Base-by-base conservation (phyloP, 1,140 invertebrate genomes). In the Himalopsyche phryganea region DNA sequence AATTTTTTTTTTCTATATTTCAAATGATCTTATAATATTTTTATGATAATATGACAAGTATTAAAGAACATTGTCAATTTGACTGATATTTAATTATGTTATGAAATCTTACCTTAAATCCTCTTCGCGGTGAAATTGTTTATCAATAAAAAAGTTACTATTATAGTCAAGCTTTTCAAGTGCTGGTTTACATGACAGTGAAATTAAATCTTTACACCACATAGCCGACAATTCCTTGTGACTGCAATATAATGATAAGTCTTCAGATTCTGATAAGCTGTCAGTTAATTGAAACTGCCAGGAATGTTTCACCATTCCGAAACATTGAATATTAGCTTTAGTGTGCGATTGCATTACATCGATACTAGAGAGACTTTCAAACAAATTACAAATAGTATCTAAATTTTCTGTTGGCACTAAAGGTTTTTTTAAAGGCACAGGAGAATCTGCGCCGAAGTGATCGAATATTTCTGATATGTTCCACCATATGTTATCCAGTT, bases 241-340 rank as follows among this genome's bases (percentile, higher is more conserved):
- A 51, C 58, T 68, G 38, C 65, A 61, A 60, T 69, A 75, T 53
- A 55, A 61, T 9, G 67, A 63, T 13, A 68, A 62, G 60, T 68
- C 68, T 53, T 75, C 72, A 45, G 50, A 63, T 58, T 75, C 73
- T 48, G 70, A 69, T 32, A 75, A 65, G 68, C 72, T 75, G 32
- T 70, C 61, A 57, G 47, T 61, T 60, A 72, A 70, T 19, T 45
- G 35, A 17, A 44, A 54, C 38, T 56, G 58, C 73, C 74, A 76
- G 15, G 73, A 71, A 19, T 47, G 23, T 17, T 61, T 49, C 20
- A 66, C 64, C 50, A 58, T 58, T 14, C 71, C 65, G 50, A 67
- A 60, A 20, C 19, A 17, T 35, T 50, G 20, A 44, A 45, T 19
- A 50, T 62, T 60, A 50, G 23, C 28, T 36, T 55, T 46, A 28